These are phyloP conservation scores for Frankliniella intonsa DNA, from an alignment of 2,888 invertebrate species.

Conservation along the genomic window DNA sequence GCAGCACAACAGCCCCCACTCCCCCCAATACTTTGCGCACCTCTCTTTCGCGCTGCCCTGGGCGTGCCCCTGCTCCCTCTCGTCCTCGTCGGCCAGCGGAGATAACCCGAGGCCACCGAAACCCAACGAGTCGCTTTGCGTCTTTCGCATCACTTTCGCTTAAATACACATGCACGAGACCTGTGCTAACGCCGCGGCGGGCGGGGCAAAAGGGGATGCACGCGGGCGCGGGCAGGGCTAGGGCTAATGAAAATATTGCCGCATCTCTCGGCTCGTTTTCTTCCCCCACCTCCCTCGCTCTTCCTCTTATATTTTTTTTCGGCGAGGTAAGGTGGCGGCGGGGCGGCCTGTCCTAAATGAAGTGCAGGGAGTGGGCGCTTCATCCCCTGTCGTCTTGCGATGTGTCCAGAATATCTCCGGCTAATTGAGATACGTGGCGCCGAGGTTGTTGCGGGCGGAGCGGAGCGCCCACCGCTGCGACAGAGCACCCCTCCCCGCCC, in stretches of 20 bases:
- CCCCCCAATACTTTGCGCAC: too few relatives aligned
- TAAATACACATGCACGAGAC: too few relatives aligned
- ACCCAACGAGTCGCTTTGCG: too few relatives aligned
- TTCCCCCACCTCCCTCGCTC: neutral
- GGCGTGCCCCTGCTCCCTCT: too few relatives aligned
- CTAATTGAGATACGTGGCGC: conserved; percentile 24
- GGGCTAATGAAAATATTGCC: conserved; percentile 11
- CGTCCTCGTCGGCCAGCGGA: too few relatives aligned
- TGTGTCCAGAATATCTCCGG: neutral
- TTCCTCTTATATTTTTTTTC: neutral
- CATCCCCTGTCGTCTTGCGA: neutral
- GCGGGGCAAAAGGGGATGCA: neutral
- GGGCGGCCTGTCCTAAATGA: neutral
- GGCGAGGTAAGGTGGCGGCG: neutral
- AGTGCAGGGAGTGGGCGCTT: neutral
- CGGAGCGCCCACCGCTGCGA: neutral
- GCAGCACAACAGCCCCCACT: too few relatives aligned
- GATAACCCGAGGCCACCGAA: too few relatives aligned
- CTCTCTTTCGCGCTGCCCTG: too few relatives aligned
- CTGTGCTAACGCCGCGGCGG: too few relatives aligned
- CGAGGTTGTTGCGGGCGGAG: neutral
- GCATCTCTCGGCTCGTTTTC: neutral
- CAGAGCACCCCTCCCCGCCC: neutral
- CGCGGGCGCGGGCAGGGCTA: neutral
- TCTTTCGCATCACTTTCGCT: too few relatives aligned